Base-by-base conservation (phyloP, 2,113 vertebrate species). In the Hippocampus zosterae region DNA sequence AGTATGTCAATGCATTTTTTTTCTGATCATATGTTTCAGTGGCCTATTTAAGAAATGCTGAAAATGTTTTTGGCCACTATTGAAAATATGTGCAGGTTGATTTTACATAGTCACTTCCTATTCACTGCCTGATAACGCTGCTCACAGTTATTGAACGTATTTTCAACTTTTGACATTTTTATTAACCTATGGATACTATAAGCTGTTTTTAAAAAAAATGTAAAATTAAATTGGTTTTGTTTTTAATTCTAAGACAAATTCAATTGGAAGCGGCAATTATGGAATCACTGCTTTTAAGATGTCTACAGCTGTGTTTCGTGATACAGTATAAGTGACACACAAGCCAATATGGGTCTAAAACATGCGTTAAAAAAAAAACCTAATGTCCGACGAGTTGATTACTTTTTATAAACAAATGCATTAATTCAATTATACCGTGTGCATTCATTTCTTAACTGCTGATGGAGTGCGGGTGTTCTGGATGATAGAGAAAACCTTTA, bases 31-130 rank as follows among this genome's bases (percentile, higher is more conserved):
- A 87, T 16, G 27, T 29, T 59, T 76, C 69, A 87, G 78, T 79
- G 78, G 83, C 53, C 83, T 76, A 87, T 88, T 89, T 85, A 71
- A 82, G 87, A 84, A 90, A 88, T 87, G 83, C 29, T 64, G 70
- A 55, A 48, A 74, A 87, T 85, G 88, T 88, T 79, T 73, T 67
- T 66, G 78, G 73, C 59, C 33, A 37, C 2, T 37, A 37, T 37
- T 37, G 5, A 57, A 89, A 90, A 87, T 78, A 80, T 56, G 62
- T 70, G 75, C 46, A 12, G 67, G 77, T 67, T 72, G 57, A 79
- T 23, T 69, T 80, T 82, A 74, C 56, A 79, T 64, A 72, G 41
- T 50, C 74, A 74, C 71, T 83, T 81, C 57, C 37, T 60, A 73
- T 81, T 73, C 33, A 60, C 4, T 73, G 25, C 19, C 12, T 57